Percentiles rank a stretch among this genome's conserved stretches.
These are phyloP conservation scores for Diorhabda elongata DNA, from an alignment of 1,140 invertebrate genomes.

Conservation along the genomic window DNA sequence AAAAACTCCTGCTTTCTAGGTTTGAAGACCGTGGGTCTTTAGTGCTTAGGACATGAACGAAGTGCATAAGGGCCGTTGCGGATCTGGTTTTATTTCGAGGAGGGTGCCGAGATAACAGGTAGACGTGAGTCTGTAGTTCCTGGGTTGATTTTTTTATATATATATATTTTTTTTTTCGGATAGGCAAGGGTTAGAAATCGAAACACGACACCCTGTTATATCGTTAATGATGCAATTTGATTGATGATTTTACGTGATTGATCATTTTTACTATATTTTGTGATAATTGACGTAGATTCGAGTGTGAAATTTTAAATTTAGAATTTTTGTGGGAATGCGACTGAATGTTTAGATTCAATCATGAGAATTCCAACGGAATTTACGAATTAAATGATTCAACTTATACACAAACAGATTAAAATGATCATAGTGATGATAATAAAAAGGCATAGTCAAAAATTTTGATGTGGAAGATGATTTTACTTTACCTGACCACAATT, in stretches of 20 bases:
- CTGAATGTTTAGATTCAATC: neutral
- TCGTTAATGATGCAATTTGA: constrained; percentile 21
- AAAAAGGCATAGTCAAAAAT: too few relatives aligned
- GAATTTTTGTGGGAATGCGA: constrained; percentile 22
- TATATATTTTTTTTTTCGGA: constrained; percentile 7
- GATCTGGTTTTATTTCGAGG: too few relatives aligned
- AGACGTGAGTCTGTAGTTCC: constrained; percentile 12
- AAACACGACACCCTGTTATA: constrained; percentile 23
- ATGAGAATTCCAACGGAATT: constrained; percentile 18
- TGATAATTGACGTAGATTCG: constrained; percentile 13
- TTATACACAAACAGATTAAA: too few relatives aligned
- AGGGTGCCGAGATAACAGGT: constrained; percentile 11
- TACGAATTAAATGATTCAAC: neutral
- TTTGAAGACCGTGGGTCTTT: too few relatives aligned
- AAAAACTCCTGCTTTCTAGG: too few relatives aligned
- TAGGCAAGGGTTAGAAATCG: constrained; percentile 16
- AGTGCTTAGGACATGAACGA: too few relatives aligned
- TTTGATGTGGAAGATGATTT: too few relatives aligned
- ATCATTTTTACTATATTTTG: constrained; percentile 16
- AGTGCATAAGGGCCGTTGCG: too few relatives aligned
- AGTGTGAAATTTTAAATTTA: constrained; percentile 21
- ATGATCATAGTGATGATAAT: too few relatives aligned
- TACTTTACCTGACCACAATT: too few relatives aligned
- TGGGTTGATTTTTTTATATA: constrained; percentile 13
- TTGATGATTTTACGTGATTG: constrained; percentile 20